Base-by-base conservation (phyloP, 92 coral and sea anemone species). In the Heliopora coerulea region DNA sequence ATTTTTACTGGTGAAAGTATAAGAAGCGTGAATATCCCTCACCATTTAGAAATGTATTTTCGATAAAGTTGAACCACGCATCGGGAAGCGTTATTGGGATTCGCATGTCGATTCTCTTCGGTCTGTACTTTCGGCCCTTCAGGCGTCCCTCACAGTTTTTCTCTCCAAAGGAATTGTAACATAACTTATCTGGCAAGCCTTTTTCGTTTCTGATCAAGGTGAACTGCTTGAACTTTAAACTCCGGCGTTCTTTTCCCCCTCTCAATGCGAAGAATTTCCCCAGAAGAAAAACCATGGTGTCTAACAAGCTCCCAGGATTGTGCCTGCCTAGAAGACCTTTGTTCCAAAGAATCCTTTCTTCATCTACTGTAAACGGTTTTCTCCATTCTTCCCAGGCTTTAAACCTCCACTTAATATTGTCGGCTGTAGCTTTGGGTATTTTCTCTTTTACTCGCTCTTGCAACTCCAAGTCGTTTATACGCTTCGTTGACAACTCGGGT, bases 81-180 rank as follows among this genome's bases (percentile, higher is more conserved):
- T 31, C 79, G 24, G 9, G 68, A 18, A 24, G 68, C 70, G 57
- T 73, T 73, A 29, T 10, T 48, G 29, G 28, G 0, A 52, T 73
- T 73, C 32, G 79, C 79, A 31, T 73, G 65, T 73, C 66, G n/a
- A 54, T 57, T 17, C 30, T 39, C 57, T 73, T 73, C 14, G 79
- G 79, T 49, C 32, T 73, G 67, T 30, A 54, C n/a, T 30, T 57
- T 48, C 3, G 56, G 79, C 57, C 70, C 26, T 73, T 73, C 27
- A 54, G 57, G 27, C 65, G 32, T 41, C 79, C 66, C 42, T 33
- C 37, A 52, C 57, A 17, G 65, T 29, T 54, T 56, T 57, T 73
- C 57, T 58, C 79, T 8, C 66, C 65, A 54, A 57, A 73, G 2
- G 79, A 57, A 37, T 9, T 0, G 64, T 54, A 73, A 28, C 79